These are phyloP conservation scores for Pardalotus punctatus DNA, from an alignment of 2,113 vertebrate species.

Conservation along the genomic window DNA sequence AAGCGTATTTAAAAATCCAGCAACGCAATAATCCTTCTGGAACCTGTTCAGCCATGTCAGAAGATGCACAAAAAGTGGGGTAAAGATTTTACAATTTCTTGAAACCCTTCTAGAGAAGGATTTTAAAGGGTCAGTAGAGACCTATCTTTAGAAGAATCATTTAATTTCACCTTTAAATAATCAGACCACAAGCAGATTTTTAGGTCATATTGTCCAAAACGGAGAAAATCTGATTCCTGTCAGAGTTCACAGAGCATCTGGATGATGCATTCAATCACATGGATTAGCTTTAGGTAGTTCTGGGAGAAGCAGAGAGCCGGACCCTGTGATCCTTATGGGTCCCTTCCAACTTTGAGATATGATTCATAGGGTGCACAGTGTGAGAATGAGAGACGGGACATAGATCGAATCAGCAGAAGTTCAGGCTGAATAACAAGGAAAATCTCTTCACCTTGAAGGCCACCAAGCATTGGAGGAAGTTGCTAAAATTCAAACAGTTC, in stretches of 20 bases:
- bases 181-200: background rate
- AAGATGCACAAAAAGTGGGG: background rate
- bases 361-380: background rate
- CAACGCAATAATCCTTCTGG: background rate
- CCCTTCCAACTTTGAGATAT: background rate
- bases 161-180: background rate
- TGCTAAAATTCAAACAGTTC: background rate
- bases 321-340: no score
- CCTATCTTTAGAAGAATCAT: background rate
- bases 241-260: background rate
- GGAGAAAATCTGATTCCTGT: background rate
- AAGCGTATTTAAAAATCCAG: background rate
- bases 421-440: background rate
- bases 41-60: background rate
- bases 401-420: background rate
- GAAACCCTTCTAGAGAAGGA: background rate
- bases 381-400: background rate
- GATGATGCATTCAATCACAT: fast-evolving
- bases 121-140: background rate
- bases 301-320: background rate
- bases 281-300: background rate
- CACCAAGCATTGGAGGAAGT: background rate
- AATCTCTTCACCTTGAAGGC: background rate
- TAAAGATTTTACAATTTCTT: background rate
- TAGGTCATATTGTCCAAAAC: background rate